Conservation (phyloP, 1,140 invertebrate genomes). For the Ganaspis sp. region DNA sequence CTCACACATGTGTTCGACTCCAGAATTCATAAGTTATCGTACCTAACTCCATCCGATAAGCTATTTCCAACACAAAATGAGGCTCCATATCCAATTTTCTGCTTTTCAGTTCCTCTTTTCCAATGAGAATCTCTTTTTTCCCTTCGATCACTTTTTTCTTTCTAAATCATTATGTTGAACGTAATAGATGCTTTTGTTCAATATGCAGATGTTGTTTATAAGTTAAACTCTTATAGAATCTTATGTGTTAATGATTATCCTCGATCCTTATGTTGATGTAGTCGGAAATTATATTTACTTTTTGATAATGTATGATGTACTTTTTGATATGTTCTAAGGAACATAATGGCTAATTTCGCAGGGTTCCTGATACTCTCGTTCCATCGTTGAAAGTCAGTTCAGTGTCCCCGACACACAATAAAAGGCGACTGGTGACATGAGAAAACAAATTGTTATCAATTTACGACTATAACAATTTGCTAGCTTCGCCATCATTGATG, state of each 20-base stretch:
- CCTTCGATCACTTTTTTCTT: too few species aligned
- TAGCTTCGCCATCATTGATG: neutral
- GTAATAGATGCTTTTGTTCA: too few species aligned
- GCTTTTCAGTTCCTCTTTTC: neutral
- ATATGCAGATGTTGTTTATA: too few species aligned
- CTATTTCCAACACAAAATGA: neutral
- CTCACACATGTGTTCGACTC: neutral
- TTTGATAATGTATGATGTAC: too few species aligned
- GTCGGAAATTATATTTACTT: too few species aligned
- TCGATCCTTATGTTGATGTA: too few species aligned
- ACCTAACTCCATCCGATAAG: neutral
- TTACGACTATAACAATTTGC: constrained; percentile 37
- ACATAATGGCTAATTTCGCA: neutral
- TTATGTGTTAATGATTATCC: too few species aligned
- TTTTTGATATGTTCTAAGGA: too few species aligned
- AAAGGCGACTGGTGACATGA: constrained; percentile 27
- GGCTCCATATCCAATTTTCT: neutral
- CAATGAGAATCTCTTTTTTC: neutral
- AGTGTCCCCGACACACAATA: constrained; percentile 29
- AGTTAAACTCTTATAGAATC: too few species aligned
- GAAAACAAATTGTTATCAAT: constrained; percentile 49
- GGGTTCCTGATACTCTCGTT: neutral
- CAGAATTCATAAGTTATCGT: constrained; percentile 20
- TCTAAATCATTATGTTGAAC: too few species aligned
- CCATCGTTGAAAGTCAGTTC: neutral